Evolutionary conservation across 2,797 vertebrate genomes (phyloP), one percentile per base, ranked within the genome.

Genomic region (Mycteria americana): DNA sequence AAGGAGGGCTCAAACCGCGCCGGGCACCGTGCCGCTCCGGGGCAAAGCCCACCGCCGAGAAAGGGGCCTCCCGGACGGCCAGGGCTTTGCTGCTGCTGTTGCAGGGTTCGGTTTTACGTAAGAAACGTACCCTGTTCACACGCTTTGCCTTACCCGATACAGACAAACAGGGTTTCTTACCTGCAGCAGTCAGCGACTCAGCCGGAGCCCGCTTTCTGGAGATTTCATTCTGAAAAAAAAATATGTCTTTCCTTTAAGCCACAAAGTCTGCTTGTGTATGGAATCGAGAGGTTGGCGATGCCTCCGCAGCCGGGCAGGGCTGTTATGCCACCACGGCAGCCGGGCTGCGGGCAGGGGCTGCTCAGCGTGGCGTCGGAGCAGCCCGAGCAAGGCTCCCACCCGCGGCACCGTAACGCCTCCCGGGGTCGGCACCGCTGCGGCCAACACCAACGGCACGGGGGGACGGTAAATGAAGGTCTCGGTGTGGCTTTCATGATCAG

Each of bases 21-120:
- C 2, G 4, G 50, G 60, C 46, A 7, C 53, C 1, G 6, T 1
- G 7, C 30, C 18, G 48, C 30, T 2, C 39, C 3, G 1, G 33
- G 45, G 35, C 27, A 60, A 45, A 73, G 37, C 62, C 68, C 50
- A n/a, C 28, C 1, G 1, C 78, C 7, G 1, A 31, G 65, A 10
- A 28, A 48, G 39, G 53, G 28, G 30, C 39, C 7, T 35, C 41
- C 56, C 0, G 2, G 35, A 22, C 2, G 4, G 63, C 56, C 2
- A 0, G 48, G 23, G 33, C 57, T 33, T 35, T n/a, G 14, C 50
- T 31, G 46, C 68, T 33, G 50, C n/a, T 19, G 10, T 5, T 11
- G 31, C 13, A 33, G 67, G 53, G n/a, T 15, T n/a, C 33, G 88
- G n/a, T 13, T 41, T 57, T 25, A 41, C 33, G 50, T 21, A 39